Percentiles rank a stretch among this genome's conserved stretches.
phyloP scores from a whole-genome alignment of 1,140 invertebrate genomes.

The Euschistus heros region DNA sequence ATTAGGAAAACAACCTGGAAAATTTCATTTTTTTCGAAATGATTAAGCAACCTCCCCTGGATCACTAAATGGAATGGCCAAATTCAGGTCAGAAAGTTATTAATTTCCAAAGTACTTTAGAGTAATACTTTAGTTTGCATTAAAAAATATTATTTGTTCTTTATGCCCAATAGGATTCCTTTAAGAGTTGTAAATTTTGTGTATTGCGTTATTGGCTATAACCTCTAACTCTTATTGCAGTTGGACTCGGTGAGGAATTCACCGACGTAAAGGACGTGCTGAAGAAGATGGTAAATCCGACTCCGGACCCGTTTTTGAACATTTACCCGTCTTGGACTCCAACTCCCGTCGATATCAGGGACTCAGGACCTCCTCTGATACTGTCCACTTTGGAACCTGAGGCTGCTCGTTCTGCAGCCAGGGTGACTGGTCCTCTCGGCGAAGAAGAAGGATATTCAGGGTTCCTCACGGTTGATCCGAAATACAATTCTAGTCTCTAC shows the following conservation, averaged over 20 bases:
- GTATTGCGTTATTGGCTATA: too few species aligned
- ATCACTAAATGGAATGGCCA: too few species aligned
- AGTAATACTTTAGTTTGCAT: too few species aligned
- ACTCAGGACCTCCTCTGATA: background rate
- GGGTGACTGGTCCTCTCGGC: background rate
- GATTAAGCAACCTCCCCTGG: too few species aligned
- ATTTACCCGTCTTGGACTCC: background rate
- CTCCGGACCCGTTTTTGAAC: background rate
- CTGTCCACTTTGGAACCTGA: background rate
- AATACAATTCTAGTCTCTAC: slow-evolving; percentile 46
- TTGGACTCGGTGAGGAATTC: background rate
- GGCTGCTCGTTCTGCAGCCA: background rate
- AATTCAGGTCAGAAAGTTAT: too few species aligned
- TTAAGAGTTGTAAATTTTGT: too few species aligned
- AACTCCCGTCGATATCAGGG: background rate
- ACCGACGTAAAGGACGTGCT: background rate
- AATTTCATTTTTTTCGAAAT: too few species aligned
- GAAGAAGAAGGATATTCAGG: slow-evolving; percentile 8
- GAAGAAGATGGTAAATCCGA: background rate
- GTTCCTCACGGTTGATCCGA: slow-evolving; percentile 21
- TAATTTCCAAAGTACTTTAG: too few species aligned
- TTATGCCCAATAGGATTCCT: too few species aligned
- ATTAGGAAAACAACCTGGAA: too few species aligned
- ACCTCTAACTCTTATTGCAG: too few species aligned
- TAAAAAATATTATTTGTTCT: too few species aligned